A percentile compares a stretch with the other conserved stretches of the same genome.
These are phyloP conservation scores for Leptarthrus brevirostris DNA, from an alignment of 2,888 invertebrate species.

Conservation along the genomic window DNA sequence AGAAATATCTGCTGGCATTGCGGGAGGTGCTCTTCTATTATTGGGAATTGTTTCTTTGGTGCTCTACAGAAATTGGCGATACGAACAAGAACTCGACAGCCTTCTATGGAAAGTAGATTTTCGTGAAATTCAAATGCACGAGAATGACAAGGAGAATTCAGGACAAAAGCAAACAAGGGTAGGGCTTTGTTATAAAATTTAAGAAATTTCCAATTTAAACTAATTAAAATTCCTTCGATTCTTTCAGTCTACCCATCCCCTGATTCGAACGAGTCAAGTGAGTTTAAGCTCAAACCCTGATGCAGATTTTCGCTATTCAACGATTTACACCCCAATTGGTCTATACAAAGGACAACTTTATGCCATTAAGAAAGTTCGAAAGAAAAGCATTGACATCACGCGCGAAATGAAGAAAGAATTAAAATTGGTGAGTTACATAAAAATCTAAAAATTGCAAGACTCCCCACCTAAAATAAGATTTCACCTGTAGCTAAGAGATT, in stretches of 20 bases:
- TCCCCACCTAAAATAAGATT: conserved; percentile 9
- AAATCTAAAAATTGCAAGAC: background rate
- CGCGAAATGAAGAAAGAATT: conserved; percentile 92
- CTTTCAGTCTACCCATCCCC: conserved; percentile 66
- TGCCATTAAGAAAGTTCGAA: conserved; percentile 85
- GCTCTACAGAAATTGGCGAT: conserved; percentile 89
- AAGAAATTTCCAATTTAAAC: background rate
- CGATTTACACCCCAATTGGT: conserved; percentile 90
- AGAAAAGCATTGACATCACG: conserved; percentile 88
- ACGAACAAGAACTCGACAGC: conserved; percentile 93
- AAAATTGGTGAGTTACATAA: conserved; percentile 77
- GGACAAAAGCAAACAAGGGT: conserved; percentile 65
- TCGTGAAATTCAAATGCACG: conserved; percentile 84
- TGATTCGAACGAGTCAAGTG: conserved; percentile 86
- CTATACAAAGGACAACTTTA: conserved; percentile 88
- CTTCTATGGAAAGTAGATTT: conserved; percentile 95
- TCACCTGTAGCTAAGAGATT: conserved; percentile 80
- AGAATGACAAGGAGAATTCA: conserved; percentile 68
- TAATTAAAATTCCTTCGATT: conserved; percentile 12
- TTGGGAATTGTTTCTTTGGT: conserved; percentile 80
- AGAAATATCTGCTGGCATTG: conserved; percentile 84
- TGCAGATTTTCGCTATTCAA: conserved; percentile 88
- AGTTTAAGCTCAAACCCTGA: conserved; percentile 93
- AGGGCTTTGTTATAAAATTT: conserved; percentile 52
- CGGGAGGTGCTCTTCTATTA: conserved; percentile 79